Base-by-base conservation (phyloP, 2,113 vertebrate genomes). In the Cairina moschata region DNA sequence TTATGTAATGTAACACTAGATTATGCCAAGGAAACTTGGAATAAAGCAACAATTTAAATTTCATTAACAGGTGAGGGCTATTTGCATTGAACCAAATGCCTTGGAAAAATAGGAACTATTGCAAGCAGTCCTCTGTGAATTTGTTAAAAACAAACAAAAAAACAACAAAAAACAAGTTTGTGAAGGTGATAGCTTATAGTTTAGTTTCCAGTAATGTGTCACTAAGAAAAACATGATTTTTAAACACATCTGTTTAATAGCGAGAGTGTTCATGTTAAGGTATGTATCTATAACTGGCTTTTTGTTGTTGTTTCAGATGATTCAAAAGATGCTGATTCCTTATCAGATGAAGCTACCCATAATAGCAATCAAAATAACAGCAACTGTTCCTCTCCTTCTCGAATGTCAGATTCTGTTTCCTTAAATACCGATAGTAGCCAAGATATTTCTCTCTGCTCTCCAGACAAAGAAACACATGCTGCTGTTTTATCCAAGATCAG, bases 321-420 rank as follows among this genome's bases (percentile, higher is more conserved):
- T 92, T 94, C 97, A 83, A 99, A 98, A 97, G 99, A 99, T 85
- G 97, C 98, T 3, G 99, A 99, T 98, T 99, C 99, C 42, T 96
- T 99, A 96, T 98, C 99, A 96, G 99, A 99, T 80, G 99, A 99
- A 94, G 98, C 98, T 3, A 99, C 98, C 17, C 99, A 99, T 95
- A 99, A 99, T 90, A 99, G 99, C 95, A 99, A 99, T 98, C 99
- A 99, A 96, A 99, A 99, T 98, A 99, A 99, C 97, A 99, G 99
- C 91, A 99, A 99, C 97, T 99, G 99, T 92, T 99, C 99, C 11
- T 99, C 99, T 32, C 99, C 99, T 15, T 99, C 99, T 55, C 99
- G 99, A 95, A 99, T 99, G 99, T 99, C 99, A 11, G 99, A 99
- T 97, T 99, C 99, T 1, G 99, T 99, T 97, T 99, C 99, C 83